These are phyloP conservation scores for Ahaetulla prasina DNA, from an alignment of 2,113 vertebrate genomes.

Conservation along the genomic window DNA sequence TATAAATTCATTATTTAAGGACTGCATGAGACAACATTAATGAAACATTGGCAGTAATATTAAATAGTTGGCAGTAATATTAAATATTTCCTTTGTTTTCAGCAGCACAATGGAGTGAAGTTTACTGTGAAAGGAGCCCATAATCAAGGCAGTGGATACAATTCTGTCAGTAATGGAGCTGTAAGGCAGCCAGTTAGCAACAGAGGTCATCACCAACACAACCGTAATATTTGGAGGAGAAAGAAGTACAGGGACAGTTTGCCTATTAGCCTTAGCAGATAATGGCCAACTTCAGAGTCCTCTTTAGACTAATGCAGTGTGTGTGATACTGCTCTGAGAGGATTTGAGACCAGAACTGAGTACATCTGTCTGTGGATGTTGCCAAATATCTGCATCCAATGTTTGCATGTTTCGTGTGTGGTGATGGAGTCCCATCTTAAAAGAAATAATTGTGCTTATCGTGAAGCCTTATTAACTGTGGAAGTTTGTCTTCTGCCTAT, in stretches of 20 bases:
- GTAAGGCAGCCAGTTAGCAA: constrained; percentile 74
- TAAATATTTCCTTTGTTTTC: constrained; percentile 34
- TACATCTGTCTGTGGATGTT: constrained; percentile 64
- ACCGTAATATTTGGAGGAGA: constrained; percentile 87
- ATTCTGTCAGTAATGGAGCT: constrained; percentile 61
- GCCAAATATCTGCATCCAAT: constrained; percentile 65
- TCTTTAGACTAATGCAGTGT: constrained; percentile 47
- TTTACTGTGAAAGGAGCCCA: constrained; percentile 87
- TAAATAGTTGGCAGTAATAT: constrained; percentile 5
- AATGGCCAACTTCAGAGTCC: constrained; percentile 56
- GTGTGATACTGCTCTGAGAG: constrained; percentile 57
- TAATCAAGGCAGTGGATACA: constrained; percentile 73
- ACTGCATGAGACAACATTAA: neutral
- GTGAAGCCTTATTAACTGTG: constrained; percentile 82
- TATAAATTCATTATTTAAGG: neutral
- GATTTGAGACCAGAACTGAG: constrained; percentile 69
- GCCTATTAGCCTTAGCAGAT: constrained; percentile 94
- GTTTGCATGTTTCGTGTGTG: constrained; percentile 80
- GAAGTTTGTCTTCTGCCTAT: constrained; percentile 66
- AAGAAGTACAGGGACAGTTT: constrained; percentile 90
- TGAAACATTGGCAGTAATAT: neutral
- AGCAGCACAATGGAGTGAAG: constrained; percentile 82
- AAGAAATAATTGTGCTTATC: constrained; percentile 79
- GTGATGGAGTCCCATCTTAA: constrained; percentile 68
- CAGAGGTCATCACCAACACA: constrained; percentile 84